These are phyloP conservation scores for Hemicordylus capensis DNA, from an alignment of 2,113 vertebrate species.

Conservation along the genomic window DNA sequence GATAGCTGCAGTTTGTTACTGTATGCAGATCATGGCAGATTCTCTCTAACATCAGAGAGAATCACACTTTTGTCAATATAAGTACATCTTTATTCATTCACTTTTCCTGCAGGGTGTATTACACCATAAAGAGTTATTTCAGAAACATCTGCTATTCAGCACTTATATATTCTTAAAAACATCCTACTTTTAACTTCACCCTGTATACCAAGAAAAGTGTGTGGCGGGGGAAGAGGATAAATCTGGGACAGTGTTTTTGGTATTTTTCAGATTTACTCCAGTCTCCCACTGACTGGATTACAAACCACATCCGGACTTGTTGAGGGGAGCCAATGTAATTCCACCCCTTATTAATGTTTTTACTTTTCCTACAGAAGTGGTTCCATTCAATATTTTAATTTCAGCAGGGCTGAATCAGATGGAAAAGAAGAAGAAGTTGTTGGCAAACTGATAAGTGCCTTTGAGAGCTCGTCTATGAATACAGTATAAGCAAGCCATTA, in stretches of 20 bases:
- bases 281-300: slow-evolving; percentile 21
- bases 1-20: slow-evolving; percentile 43
- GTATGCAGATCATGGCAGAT: slow-evolving; percentile 19
- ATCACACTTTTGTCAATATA: slow-evolving; percentile 54
- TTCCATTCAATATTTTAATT: slow-evolving; percentile 55
- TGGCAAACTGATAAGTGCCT: background rate
- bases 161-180: background rate
- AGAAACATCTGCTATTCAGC: slow-evolving; percentile 36
- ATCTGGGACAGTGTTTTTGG: background rate
- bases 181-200: slow-evolving; percentile 25
- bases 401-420: background rate
- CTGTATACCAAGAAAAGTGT: background rate
- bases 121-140: slow-evolving; percentile 41
- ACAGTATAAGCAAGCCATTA: background rate
- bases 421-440: background rate
- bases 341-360: slow-evolving; percentile 34
- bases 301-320: background rate
- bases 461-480: slow-evolving; percentile 26
- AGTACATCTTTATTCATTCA: slow-evolving; percentile 50
- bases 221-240: slow-evolving; percentile 4
- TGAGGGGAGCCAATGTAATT: background rate
- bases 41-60: slow-evolving; percentile 52
- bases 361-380: slow-evolving; percentile 31
- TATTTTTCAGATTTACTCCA: slow-evolving; percentile 39
- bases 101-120: slow-evolving; percentile 35